Evolutionary conservation across 2,888 invertebrate species (phyloP), one percentile per base, ranked within the genome.

Genomic region (Beris chalybata): DNA sequence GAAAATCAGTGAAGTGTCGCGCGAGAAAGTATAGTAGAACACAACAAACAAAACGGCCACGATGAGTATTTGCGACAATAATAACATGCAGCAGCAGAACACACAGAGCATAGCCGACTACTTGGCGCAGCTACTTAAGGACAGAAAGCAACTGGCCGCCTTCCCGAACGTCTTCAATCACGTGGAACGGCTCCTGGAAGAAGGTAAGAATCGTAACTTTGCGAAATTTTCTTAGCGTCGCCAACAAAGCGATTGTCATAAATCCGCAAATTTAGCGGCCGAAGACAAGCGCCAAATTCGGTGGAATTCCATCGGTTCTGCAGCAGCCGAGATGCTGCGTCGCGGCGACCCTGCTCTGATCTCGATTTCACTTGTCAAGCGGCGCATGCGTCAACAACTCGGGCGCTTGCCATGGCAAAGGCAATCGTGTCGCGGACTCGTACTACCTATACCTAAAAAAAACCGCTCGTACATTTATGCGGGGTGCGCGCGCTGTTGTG

Each of bases 91-190:
- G 55, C 71, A 78, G 73, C 86, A 89, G 78, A 92, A 91, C 82
- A 94, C 94, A 84, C 94, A 95, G 84, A 95, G 94, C 86, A 93
- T 95, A 86, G 96, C 98, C 85, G 98, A 99, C 87, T 99, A 99
- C 87, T 89, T 99, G 87, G 97, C 98, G 82, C 98, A 99, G 87
- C 89, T 99, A 86, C 89, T 99, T 82, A 99, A 99, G 89, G 99
- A 99, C 89, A 95, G 97, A 87, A 98, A 98, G 87, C 97, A 98
- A 87, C 89, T 99, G 83, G 95, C 96, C 80, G 97, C 97, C 81
- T 97, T 99, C 86, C 98, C 98, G 76, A 97, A 97, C 88, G 95
- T 98, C 83, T 99, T 99, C 87, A 91, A 95, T 85, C 98, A 99
- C 86, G 91, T 97, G 83, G 98, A 99, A 85, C 90, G 98, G 83